phyloP scores from a whole-genome alignment of 1,140 invertebrate genomes.

The Bombus soroeensis region DNA sequence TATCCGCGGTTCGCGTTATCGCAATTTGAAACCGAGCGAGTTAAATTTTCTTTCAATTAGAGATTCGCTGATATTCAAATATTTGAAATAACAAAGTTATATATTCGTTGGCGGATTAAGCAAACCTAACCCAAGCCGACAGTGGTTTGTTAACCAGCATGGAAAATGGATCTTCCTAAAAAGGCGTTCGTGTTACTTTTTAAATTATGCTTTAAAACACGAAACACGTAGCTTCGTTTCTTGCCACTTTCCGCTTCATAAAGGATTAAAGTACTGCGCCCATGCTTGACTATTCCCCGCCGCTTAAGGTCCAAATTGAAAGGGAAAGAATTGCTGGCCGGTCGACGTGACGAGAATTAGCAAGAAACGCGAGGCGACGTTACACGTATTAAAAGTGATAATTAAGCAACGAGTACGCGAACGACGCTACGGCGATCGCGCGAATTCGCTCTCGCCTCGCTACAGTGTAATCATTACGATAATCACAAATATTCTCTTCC shows the following conservation, averaged over 20 bases:
- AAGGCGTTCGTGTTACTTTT: background rate
- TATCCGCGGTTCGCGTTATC: background rate
- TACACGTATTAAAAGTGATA: constrained; percentile 7
- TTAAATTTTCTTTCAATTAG: constrained; percentile 22
- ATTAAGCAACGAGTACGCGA: background rate
- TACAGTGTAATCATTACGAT: background rate
- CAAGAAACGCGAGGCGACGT: background rate
- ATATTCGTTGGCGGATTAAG: background rate
- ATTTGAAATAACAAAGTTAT: background rate
- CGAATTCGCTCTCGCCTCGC: too few species aligned
- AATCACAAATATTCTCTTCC: background rate
- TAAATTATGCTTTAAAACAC: constrained; percentile 7
- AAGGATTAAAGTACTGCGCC: constrained; percentile 26
- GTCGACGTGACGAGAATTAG: constrained; percentile 14
- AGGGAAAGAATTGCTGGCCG: background rate
- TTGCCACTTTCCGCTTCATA: constrained; percentile 13
- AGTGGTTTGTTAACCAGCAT: too few species aligned
- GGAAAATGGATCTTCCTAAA: background rate
- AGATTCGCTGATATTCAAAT: background rate
- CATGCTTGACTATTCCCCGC: constrained; percentile 3
- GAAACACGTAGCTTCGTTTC: constrained; percentile 26
- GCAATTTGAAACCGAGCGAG: background rate
- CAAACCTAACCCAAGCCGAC: background rate
- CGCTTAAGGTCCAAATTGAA: constrained; percentile 24
- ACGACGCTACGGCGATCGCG: too few species aligned